Evolutionary conservation across 2,797 vertebrate genomes (phyloP).

Genomic region (Euthynnus affinis): DNA sequence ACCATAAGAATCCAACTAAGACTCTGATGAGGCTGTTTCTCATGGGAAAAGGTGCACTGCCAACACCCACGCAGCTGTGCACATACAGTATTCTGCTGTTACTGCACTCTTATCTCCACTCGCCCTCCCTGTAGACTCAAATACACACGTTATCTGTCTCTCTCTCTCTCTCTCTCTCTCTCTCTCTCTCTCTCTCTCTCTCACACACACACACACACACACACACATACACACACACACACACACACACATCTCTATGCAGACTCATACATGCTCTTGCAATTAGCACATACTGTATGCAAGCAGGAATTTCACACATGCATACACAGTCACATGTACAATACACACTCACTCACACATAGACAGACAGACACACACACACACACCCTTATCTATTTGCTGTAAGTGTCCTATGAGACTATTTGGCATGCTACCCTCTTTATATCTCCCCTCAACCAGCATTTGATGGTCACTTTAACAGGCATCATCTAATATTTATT

Average conservation of each 20-base stretch:
- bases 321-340: background rate
- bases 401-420: slow-evolving; percentile 73
- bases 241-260: slow-evolving; percentile 6
- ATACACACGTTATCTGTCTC: slow-evolving; percentile 31
- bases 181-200: no score
- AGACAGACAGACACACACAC: slow-evolving; percentile 2
- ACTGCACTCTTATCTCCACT: slow-evolving; percentile 65
- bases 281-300: slow-evolving; percentile 41
- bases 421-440: slow-evolving; percentile 71
- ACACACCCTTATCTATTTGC: slow-evolving; percentile 44
- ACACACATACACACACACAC: slow-evolving; percentile 1
- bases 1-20: slow-evolving; percentile 29
- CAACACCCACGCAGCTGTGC: slow-evolving; percentile 62
- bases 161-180: background rate
- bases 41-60: slow-evolving; percentile 52
- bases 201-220: no score
- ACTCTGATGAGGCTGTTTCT: slow-evolving; percentile 46
- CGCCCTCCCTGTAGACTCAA: slow-evolving; percentile 53
- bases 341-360: slow-evolving; percentile 17
- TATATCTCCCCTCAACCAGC: slow-evolving; percentile 62
- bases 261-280: slow-evolving; percentile 4
- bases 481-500: slow-evolving; percentile 82
- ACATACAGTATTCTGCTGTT: slow-evolving; percentile 66
- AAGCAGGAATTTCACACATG: slow-evolving; percentile 10
- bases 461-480: slow-evolving; percentile 83